Evolutionary conservation across 2,113 vertebrate species (phyloP), one percentile per base, ranked within the genome.

Genomic region (Paradoxurus hermaphroditus): DNA sequence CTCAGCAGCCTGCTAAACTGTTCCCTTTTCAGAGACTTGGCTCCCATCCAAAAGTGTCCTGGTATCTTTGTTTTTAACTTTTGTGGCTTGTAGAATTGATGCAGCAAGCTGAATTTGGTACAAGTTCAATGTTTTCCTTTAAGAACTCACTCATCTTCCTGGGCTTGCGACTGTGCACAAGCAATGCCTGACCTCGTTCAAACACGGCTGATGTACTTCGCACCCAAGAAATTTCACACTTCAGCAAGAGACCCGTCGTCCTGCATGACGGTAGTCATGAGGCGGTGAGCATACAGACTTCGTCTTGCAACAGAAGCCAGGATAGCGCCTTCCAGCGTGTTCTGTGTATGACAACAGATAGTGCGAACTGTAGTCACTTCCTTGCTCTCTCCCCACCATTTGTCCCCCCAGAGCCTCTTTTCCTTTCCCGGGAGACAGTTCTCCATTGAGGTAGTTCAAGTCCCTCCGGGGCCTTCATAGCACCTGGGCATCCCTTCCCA

Each of bases 121-220:
- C 59, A 95, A 78, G 67, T 46, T 56, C 46, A 49, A 23, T 31
- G 59, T 39, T 84, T 84, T 75, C 68, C 36, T 82, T 77, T 67
- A 39, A 90, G 62, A 56, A 46, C 18, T 31, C 77, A 56, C 23
- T 56, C 68, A 13, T 89, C 46, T 84, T 77, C 51, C 46, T 56
- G 68, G 59, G 23, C 46, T 90, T 95, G 46, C 85, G 36, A 59
- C 44, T 49, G n/a, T 34, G 81, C 39, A 59, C 62, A 49, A 41
- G 81, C 49, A 14, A 10, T 13, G 27, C 49, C 39, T 25, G 70
- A 49, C 63, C 62, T 84, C 79, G 31, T 90, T 67, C 49, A 85
- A 77, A 53, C 25, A 31, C 56, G 44, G 51, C 41, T 91, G 88
- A 67, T 68, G 1, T 34, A 31, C 85, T 68, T 70, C 36, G 68